Percentiles rank a stretch among this genome's conserved stretches.
phyloP scores from a whole-genome alignment of 2,113 vertebrate genomes.

The Python bivittatus region DNA sequence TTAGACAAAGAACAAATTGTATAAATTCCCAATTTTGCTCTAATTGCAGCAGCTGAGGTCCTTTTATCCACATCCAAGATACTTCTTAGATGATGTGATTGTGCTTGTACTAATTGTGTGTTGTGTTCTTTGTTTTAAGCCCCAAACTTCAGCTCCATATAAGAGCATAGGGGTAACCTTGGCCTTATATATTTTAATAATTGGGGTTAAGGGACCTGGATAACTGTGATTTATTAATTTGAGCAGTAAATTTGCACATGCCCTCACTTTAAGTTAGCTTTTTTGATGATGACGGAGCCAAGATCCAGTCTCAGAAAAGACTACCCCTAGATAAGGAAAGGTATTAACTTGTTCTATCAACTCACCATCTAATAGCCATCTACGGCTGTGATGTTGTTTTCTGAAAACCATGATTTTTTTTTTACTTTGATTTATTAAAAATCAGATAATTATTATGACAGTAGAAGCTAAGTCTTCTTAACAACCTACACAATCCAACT shows the following conservation, averaged over 20 bases:
- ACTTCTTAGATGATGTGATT: not conserved
- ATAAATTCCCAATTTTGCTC: not conserved
- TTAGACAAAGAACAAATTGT: not conserved
- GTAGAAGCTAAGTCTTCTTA: not conserved
- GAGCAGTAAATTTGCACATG: not conserved
- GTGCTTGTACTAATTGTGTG: not conserved
- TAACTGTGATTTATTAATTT: not conserved
- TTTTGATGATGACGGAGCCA: not conserved
- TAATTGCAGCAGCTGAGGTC: not conserved
- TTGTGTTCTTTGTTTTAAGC: not conserved
- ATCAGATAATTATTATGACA: not conserved
- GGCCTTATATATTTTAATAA: not conserved
- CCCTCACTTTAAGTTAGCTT: not conserved
- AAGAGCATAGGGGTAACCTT: not conserved
- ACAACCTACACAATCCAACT: not conserved
- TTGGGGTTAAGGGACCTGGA: not conserved
- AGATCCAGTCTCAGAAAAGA: not conserved
- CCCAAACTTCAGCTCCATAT: not conserved
- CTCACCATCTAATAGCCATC: not conserved
- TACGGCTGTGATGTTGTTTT: not conserved
- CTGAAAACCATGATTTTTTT: not conserved
- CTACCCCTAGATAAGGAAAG: not conserved
- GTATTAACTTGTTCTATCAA: not conserved
- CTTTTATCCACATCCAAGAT: not conserved
- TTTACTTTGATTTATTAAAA: not conserved